Evolutionary conservation across 2,888 invertebrate species (phyloP), one percentile per base, ranked within the genome.

Genomic region (Cantharis rustica): DNA sequence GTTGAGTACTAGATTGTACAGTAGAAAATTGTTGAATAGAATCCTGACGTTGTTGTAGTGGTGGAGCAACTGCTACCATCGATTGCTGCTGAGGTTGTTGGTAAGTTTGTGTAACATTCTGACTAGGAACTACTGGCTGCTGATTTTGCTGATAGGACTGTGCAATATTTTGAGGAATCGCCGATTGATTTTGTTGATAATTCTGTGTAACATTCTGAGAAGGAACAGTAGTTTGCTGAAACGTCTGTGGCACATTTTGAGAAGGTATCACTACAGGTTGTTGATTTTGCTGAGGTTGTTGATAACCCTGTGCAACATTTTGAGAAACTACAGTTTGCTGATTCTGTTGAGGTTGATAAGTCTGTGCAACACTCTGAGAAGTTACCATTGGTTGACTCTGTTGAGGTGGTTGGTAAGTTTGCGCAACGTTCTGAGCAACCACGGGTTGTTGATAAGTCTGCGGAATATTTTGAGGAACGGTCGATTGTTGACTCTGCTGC

Each of bases 371-470:
- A 31, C n/a, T 68, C 23, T 68, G 72, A 10, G 69, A 17, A n/a
- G 47, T 2, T n/a, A 47, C 47, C 5, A 47, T 2, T n/a, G 47
- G 47, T 47, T 47, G 47, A n/a, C n/a, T 47, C 9, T 47, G 47
- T 66, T 75, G 75, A 31, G 74, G 73, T 61, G 68, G 70, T 20
- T 74, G 76, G 15, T 70, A 63, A 16, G 16, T 23, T 66, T 66
- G 64, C 7, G 64, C 3, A 11, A 66, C 64, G 20, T 66, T 66
- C 11, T 17, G 20, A 20, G 64, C n/a, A 20, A 66, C 64, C 4
- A 23, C 64, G 7, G 47, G n/a, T 61, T 76, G 76, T 62, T 62
- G 72, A 17, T 72, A 72, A 16, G 31, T 61, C n/a, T 62, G 72
- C 7, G 70, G 23, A 16, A 64, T 15, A 31, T 17, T 68, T 16